A percentile compares a stretch with the other conserved stretches of the same genome.
Evolutionary conservation across 2,888 invertebrate genomes (phyloP).

Genomic region (Cylloceria caligata): DNA sequence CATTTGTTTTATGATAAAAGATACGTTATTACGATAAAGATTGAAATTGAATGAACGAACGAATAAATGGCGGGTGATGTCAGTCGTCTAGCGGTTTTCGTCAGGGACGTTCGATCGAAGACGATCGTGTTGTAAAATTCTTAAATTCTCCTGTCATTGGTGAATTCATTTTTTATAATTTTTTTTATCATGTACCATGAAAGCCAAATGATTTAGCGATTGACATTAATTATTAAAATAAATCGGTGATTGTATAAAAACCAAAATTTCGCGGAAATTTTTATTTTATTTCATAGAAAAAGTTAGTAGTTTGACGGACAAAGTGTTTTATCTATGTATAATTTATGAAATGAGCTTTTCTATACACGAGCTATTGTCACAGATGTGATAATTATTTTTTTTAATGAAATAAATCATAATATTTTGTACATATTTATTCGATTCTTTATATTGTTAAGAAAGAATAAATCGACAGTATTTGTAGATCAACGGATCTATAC

Average conservation of each 20-base stretch:
- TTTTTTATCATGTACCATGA: background rate
- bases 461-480: too few species aligned
- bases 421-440: too few species aligned
- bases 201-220: background rate
- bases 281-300: background rate
- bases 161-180: background rate
- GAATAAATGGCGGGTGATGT: conserved; percentile 14
- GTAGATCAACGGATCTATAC: too few species aligned
- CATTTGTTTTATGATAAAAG: conserved; percentile 27
- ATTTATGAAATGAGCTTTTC: too few species aligned
- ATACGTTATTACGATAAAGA: conserved; percentile 53
- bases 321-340: too few species aligned
- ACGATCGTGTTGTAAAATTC: conserved; percentile 9
- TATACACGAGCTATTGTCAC: too few species aligned
- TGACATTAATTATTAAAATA: background rate
- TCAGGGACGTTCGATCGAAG: conserved; percentile 21
- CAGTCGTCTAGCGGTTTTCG: conserved; percentile 39
- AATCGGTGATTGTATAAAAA: background rate
- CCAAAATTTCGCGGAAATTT: background rate
- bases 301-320: background rate
- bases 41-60: conserved; percentile 28
- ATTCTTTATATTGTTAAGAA: too few species aligned
- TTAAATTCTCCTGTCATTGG: background rate
- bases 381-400: too few species aligned
- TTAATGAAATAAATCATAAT: too few species aligned